These are phyloP conservation scores for Zapornia atra DNA, from an alignment of 2,113 vertebrate genomes.

Conservation along the genomic window DNA sequence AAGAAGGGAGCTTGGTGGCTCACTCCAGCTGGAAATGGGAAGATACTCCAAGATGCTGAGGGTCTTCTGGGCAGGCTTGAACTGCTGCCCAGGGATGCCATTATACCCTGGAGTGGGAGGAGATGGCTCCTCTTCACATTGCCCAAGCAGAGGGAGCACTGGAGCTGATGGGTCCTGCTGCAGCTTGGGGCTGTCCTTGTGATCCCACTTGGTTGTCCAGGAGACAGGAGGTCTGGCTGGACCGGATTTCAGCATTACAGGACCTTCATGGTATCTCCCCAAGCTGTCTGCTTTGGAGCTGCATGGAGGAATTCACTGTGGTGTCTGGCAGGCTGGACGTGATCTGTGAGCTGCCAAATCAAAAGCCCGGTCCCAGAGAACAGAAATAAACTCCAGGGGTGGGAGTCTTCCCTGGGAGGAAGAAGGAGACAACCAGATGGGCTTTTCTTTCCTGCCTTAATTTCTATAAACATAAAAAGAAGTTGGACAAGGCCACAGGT, in stretches of 20 bases:
- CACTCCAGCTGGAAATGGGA: not conserved
- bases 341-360: not conserved
- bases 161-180: not conserved
- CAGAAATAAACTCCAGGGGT: not conserved
- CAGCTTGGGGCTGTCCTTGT: not conserved
- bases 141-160: not conserved
- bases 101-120: not conserved
- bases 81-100: not conserved
- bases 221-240: not conserved
- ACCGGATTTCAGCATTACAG: not conserved
- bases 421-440: not conserved
- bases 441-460: not conserved
- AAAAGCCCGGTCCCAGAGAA: not conserved
- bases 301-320: not conserved
- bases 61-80: not conserved
- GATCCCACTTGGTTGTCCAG: not conserved
- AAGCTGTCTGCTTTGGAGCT: not conserved
- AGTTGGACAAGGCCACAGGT: not conserved
- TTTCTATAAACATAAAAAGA: not conserved
- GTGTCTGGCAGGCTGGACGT: not conserved
- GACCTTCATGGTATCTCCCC: not conserved
- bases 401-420: not conserved
- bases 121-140: rapidly evolving
- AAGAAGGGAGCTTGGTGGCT: not conserved
- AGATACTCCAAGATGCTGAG: rapidly evolving